Conservation (phyloP, 23 tunicate genomes). For the Halocynthia roretzi region DNA sequence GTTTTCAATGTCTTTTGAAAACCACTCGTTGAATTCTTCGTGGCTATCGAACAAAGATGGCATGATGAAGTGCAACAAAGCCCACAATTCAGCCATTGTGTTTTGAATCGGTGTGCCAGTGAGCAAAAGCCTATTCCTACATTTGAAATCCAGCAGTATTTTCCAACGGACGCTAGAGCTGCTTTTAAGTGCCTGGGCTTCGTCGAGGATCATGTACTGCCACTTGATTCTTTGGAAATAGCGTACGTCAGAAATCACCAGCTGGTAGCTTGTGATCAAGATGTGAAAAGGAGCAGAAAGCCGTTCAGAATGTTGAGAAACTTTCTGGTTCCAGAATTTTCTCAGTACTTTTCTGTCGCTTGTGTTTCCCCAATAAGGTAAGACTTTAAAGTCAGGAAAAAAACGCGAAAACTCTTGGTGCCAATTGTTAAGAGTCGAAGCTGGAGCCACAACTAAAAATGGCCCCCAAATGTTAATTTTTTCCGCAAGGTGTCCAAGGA, state of each 20-base stretch:
- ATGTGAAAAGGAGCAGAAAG: slow-evolving; percentile 60
- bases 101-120: slow-evolving; percentile 88
- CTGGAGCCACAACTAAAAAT: slow-evolving; percentile 76
- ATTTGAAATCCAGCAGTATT: slow-evolving; percentile 60
- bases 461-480: slow-evolving; percentile 80
- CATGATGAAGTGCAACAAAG: slow-evolving; percentile 80
- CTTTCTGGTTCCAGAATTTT: slow-evolving; percentile 61
- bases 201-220: slow-evolving; percentile 78
- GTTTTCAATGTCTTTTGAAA: slow-evolving; percentile 77
- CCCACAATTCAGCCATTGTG: slow-evolving; percentile 91
- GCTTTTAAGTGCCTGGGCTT: slow-evolving; percentile 85
- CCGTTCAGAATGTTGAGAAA: slow-evolving; percentile 18
- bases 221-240: slow-evolving; percentile 76
- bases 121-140: slow-evolving; percentile 57
- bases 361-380: slow-evolving; percentile 84
- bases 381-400: slow-evolving; percentile 55
- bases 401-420: slow-evolving; percentile 81
- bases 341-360: slow-evolving; percentile 61
- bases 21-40: slow-evolving; percentile 83
- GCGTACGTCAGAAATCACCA: slow-evolving; percentile 66
- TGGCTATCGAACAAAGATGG: slow-evolving; percentile 79
- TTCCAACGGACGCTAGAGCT: slow-evolving; percentile 65
- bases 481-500: slow-evolving; percentile 61
- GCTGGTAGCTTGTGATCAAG: slow-evolving; percentile 70
- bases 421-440: slow-evolving; percentile 84